Conservation (phyloP, 2,888 invertebrate genomes). For the Sinodicranocentrus sp. region DNA sequence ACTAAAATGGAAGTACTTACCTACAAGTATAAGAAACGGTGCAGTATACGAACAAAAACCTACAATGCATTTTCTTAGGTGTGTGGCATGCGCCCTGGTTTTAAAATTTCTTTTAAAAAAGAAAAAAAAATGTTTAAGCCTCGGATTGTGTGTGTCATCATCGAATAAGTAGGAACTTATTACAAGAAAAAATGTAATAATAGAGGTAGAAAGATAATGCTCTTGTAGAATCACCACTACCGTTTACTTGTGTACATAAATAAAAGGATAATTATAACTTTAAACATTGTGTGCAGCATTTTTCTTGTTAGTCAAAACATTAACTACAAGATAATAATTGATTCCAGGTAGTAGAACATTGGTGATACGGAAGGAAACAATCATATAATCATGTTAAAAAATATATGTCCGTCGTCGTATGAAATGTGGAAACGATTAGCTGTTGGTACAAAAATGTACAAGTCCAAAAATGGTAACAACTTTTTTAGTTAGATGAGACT, state of each 20-base stretch:
- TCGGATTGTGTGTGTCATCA: slow-evolving; percentile 5
- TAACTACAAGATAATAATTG: no score
- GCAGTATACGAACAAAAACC: no score
- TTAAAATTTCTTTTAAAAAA: not conserved
- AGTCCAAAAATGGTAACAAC: slow-evolving; percentile 52
- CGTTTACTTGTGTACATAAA: not conserved
- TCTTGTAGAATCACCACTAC: not conserved
- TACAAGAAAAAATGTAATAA: not conserved
- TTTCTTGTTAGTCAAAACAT: no score
- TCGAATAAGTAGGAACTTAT: not conserved
- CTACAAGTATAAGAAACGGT: no score
- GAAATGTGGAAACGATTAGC: not conserved
- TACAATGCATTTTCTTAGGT: slow-evolving; percentile 41
- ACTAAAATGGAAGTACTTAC: no score
- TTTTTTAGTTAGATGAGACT: slow-evolving; percentile 21
- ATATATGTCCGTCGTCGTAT: not conserved
- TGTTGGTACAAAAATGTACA: not conserved
- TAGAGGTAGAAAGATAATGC: not conserved
- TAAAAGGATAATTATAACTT: not conserved
- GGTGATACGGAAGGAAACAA: no score
- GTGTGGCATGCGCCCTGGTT: slow-evolving; percentile 8
- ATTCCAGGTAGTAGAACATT: no score
- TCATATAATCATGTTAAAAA: not conserved
- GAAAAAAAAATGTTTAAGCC: slow-evolving; percentile 14
- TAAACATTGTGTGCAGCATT: no score